Percentiles rank a stretch among this genome's conserved stretches.
Evolutionary conservation across 1,140 invertebrate genomes (phyloP).

Genomic region (Episyrphus balteatus): DNA sequence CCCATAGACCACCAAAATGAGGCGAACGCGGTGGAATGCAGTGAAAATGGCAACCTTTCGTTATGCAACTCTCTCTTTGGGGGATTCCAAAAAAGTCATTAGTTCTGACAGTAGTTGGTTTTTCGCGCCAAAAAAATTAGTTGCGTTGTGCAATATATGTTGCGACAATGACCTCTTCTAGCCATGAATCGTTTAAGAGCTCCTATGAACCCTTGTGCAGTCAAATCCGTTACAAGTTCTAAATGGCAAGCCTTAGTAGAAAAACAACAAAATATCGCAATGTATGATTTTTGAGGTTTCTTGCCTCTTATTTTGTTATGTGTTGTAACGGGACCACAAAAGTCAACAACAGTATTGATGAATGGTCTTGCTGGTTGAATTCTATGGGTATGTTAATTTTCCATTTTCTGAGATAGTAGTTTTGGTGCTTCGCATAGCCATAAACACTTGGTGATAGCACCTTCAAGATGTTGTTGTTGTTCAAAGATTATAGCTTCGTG

Average conservation of each 20-base stretch:
- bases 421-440: neutral
- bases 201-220: conserved; percentile 7
- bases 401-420: conserved; percentile 20
- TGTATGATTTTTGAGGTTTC: conserved; percentile 7
- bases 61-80: neutral
- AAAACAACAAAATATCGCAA: conserved; percentile 10
- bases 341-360: conserved; percentile 10
- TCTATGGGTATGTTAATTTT: conserved; percentile 20
- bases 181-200: conserved; percentile 8
- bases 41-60: conserved; percentile 12
- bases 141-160: conserved; percentile 20
- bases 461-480: no score
- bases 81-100: no score
- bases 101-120: neutral
- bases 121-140: conserved; percentile 20
- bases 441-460: no score
- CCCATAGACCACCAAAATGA: conserved; percentile 24
- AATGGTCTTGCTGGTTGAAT: conserved; percentile 19
- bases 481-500: no score
- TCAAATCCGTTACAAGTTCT: conserved; percentile 11
- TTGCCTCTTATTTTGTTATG: neutral
- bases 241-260: conserved; percentile 18
- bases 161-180: conserved; percentile 5
- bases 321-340: neutral
- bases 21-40: conserved; percentile 18